These are phyloP conservation scores for Steinernema scapterisci DNA, from an alignment of 2,888 invertebrate genomes.

Conservation along the genomic window DNA sequence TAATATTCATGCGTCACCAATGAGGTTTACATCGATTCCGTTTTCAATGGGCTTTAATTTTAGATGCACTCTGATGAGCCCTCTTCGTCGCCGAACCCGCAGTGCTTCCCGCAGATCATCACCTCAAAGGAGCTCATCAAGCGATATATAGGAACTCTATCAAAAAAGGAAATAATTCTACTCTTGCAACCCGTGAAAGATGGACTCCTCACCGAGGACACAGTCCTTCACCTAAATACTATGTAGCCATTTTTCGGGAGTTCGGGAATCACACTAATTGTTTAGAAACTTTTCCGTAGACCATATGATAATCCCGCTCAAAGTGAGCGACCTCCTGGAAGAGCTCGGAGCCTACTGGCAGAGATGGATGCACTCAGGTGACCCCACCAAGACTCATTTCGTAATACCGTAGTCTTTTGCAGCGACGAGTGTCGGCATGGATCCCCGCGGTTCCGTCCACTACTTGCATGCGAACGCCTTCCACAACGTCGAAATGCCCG, in stretches of 20 bases:
- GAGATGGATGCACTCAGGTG: constrained; percentile 55
- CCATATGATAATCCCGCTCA: constrained; percentile 53
- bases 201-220: constrained; percentile 53
- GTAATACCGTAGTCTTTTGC: background rate
- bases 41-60: background rate
- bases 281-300: constrained; percentile 57
- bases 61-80: constrained; percentile 21
- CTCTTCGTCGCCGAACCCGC: background rate
- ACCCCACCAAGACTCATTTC: background rate
- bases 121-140: constrained; percentile 28
- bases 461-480: constrained; percentile 29
- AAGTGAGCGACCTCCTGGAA: constrained; percentile 50
- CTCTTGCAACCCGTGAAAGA: constrained; percentile 52
- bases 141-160: constrained; percentile 47
- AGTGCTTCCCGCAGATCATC: background rate
- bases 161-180: constrained; percentile 46
- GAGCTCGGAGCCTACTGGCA: constrained; percentile 52
- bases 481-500: constrained; percentile 39
- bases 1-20: background rate
- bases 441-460: constrained; percentile 27
- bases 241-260: constrained; percentile 40
- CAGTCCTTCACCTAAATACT: constrained; percentile 55
- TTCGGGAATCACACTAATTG: background rate
- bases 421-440: background rate
- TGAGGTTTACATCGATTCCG: background rate